These are phyloP conservation scores for Nineta flava DNA, from an alignment of 2,888 invertebrate genomes.

Conservation along the genomic window DNA sequence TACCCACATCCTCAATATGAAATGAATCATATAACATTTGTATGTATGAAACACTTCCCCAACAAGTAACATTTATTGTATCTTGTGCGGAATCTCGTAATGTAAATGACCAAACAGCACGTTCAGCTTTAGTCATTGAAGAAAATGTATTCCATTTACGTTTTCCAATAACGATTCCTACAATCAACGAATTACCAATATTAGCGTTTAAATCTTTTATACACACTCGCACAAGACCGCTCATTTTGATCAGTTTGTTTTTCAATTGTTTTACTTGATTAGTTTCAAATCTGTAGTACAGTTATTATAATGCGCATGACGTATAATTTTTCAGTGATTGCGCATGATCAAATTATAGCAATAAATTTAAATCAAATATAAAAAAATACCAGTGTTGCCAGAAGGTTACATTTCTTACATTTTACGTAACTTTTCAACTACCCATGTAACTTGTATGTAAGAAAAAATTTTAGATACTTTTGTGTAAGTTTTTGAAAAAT, in stretches of 20 bases:
- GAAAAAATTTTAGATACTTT: no score
- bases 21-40: slow-evolving; percentile 43
- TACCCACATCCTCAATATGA: slow-evolving; percentile 55
- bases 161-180: slow-evolving; percentile 49
- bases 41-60: slow-evolving; percentile 51
- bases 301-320: no score
- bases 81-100: slow-evolving; percentile 54
- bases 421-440: no score
- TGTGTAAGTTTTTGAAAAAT: no score
- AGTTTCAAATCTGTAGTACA: background rate
- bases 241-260: slow-evolving; percentile 2
- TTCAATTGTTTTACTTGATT: background rate
- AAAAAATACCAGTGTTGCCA: no score
- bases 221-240: slow-evolving; percentile 18
- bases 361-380: no score
- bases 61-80: slow-evolving; percentile 59
- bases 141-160: slow-evolving; percentile 37
- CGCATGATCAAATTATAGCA: no score
- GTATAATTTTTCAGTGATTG: background rate
- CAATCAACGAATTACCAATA: slow-evolving; percentile 23
- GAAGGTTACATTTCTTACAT: no score
- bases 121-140: slow-evolving; percentile 33
- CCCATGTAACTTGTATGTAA: no score
- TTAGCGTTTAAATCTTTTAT: slow-evolving; percentile 21
- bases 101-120: slow-evolving; percentile 63